Evolutionary conservation across 2,113 vertebrate genomes (phyloP), one percentile per base, ranked within the genome.

Genomic region (Chloroceryle aenea): DNA sequence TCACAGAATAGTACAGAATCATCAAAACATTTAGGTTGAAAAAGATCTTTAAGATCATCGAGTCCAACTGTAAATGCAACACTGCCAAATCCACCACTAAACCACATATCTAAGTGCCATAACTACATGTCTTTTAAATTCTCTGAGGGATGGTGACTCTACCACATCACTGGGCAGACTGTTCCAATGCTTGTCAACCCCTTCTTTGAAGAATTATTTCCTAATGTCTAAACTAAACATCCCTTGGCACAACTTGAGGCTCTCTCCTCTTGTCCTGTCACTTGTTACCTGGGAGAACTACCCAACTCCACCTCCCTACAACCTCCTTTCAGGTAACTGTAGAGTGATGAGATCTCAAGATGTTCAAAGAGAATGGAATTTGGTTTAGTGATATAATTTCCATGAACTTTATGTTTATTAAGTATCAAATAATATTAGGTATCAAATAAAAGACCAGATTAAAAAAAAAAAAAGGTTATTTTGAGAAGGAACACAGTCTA

Each of bases 221-320:
- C 21, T 18, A 25, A 4, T 50, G 40, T 45, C 20, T 42, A 69
- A 47, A 8, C 11, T 40, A 56, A 73, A 7, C 18, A 17, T 52
- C 18, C 29, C 9, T 9, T 29, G 12, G 13, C 3, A 3, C 30
- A 32, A 61, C 34, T 32, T 50, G 34, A n/a, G 32, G 36, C 9
- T 19, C 5, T 72, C 73, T 77, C 8, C 7, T 85, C 29, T 56
- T 13, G 10, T 40, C 8, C 27, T 74, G 7, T 42, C 3, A 3
- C n/a, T 63, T 69, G 9, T 9, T 34, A 32, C 20, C 14, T 66
- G 8, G 9, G 23, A 59, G 12, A 79, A 66, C 3, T 59, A 12
- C 53, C 8, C 3, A 4, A 48, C 5, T 8, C 15, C 1, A 2
- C 6, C 6, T 36, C 1, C 0, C 18, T 66, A 56, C 32, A 79